phyloP scores from a whole-genome alignment of 1,140 invertebrate species.

The Pseudomyrmex pallidus region DNA sequence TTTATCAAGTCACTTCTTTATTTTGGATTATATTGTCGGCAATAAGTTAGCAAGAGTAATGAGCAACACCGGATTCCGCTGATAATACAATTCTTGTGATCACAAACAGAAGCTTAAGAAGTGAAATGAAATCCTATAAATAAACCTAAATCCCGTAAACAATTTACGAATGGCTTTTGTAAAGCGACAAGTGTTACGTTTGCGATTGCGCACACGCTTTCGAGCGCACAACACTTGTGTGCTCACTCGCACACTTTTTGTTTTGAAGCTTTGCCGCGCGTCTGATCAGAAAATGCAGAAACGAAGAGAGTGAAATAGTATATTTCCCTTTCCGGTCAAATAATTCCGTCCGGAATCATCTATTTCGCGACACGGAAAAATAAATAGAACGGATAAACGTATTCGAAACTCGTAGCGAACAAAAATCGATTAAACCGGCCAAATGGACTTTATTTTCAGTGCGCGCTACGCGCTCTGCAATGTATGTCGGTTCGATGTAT shows the following conservation, averaged over 20 bases:
- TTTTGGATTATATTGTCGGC: too few species aligned
- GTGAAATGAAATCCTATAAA: too few species aligned
- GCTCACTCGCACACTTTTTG: background rate
- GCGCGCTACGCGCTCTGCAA: background rate
- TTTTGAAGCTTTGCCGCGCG: background rate
- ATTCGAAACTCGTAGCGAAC: background rate
- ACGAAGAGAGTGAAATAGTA: background rate
- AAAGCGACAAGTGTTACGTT: background rate
- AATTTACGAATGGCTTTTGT: background rate
- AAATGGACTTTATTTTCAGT: background rate
- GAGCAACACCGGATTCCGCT: too few species aligned
- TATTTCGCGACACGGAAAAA: slow-evolving; percentile 13
- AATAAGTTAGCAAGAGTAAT: too few species aligned
- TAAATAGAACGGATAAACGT: slow-evolving; percentile 12
- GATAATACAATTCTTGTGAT: too few species aligned
- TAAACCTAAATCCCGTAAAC: background rate
- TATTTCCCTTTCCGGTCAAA: slow-evolving; percentile 1
- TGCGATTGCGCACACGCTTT: background rate
- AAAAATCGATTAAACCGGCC: slow-evolving; percentile 25
- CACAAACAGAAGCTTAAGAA: too few species aligned
- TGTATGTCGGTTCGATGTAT: background rate
- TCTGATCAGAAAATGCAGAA: slow-evolving; percentile 14
- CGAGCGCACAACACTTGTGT: background rate
- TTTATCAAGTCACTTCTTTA: too few species aligned
- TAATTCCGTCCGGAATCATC: slow-evolving; percentile 11